phyloP scores from a whole-genome alignment of 1,140 invertebrate genomes.

The Drosophila baimaii region DNA sequence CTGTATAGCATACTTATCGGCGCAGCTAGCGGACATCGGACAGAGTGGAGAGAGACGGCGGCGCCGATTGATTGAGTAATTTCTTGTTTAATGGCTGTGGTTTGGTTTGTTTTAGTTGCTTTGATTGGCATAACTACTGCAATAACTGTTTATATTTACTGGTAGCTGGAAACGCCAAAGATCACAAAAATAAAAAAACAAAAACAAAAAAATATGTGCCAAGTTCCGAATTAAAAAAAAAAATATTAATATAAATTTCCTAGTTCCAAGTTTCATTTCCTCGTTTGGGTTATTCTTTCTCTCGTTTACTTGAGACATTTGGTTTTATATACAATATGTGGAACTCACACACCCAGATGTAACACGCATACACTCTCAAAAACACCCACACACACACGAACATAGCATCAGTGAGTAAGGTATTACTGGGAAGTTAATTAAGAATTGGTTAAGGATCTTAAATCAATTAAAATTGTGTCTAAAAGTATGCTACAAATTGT shows the following conservation, averaged over 20 bases:
- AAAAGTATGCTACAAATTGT: neutral
- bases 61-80: constrained; percentile 26
- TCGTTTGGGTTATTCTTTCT: constrained; percentile 50
- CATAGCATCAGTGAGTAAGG: neutral
- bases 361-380: constrained; percentile 33
- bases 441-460: neutral
- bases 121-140: constrained; percentile 54
- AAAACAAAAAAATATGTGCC: constrained; percentile 14
- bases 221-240: constrained; percentile 26
- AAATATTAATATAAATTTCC: constrained; percentile 23
- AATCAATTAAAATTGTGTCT: neutral
- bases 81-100: constrained; percentile 66
- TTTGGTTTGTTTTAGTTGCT: constrained; percentile 70
- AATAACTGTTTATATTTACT: constrained; percentile 48
- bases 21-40: neutral
- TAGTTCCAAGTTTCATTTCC: constrained; percentile 41
- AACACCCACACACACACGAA: constrained; percentile 20
- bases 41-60: constrained; percentile 27
- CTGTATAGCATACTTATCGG: constrained; percentile 54
- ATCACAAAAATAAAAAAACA: constrained; percentile 26
- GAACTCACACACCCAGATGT: constrained; percentile 64
- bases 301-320: constrained; percentile 61
- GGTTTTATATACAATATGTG: constrained; percentile 67
- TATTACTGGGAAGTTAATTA: neutral
- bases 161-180: constrained; percentile 45